phyloP scores from a whole-genome alignment of 2,113 vertebrate genomes.

The Coptodon rendalli region DNA sequence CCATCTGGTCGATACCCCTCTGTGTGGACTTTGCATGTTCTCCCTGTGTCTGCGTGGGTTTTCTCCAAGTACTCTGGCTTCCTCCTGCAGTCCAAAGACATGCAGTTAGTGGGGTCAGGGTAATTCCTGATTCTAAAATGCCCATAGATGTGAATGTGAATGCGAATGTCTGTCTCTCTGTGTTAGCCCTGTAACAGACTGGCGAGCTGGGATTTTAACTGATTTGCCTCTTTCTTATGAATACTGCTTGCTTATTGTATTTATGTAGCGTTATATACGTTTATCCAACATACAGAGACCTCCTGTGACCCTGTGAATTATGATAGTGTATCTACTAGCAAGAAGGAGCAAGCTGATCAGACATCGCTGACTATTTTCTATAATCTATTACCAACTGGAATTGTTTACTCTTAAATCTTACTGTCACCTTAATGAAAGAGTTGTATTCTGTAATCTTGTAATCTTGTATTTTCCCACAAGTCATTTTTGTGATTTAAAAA shows the following conservation, averaged over 20 bases:
- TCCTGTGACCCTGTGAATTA: neutral
- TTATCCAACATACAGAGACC: neutral
- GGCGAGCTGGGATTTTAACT: neutral
- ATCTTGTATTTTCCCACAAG: fast-evolving
- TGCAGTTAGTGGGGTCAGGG: neutral
- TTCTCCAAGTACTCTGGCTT: neutral
- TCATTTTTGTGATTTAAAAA: neutral
- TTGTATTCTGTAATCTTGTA: neutral
- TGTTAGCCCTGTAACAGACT: neutral
- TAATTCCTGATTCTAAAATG: neutral
- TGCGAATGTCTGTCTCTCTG: neutral
- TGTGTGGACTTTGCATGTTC: neutral
- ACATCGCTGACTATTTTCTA: neutral
- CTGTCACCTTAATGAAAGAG: neutral
- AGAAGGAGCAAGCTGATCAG: neutral
- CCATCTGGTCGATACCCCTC: neutral
- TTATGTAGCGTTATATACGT: neutral
- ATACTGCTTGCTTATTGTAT: neutral
- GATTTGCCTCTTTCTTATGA: neutral
- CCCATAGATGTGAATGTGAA: neutral
- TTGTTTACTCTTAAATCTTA: neutral
- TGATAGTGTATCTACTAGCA: neutral
- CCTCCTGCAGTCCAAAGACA: neutral
- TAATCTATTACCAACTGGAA: neutral
- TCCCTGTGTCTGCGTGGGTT: neutral